phyloP scores from a whole-genome alignment of 2,797 vertebrate species.

The Halcyon smyrnensis region DNA sequence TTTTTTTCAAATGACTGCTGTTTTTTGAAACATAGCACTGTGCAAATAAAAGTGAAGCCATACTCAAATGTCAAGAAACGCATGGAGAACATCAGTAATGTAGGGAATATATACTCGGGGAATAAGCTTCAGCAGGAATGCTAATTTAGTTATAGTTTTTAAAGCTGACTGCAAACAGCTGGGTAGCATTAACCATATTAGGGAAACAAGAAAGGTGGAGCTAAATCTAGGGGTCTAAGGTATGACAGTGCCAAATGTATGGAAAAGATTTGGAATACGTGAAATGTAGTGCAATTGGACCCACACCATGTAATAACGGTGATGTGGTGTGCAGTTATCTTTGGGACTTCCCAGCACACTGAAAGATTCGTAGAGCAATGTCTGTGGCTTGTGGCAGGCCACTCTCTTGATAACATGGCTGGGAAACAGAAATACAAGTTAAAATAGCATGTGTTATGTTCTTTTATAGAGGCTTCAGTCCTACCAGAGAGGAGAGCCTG shows the following conservation, averaged over 20 bases:
- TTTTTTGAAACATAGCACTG: slow-evolving; percentile 57
- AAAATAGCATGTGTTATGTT: not conserved
- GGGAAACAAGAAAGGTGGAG: slow-evolving; percentile 74
- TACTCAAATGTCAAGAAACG: slow-evolving; percentile 64
- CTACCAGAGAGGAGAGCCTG: not conserved
- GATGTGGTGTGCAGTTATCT: not conserved
- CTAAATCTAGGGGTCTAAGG: slow-evolving; percentile 56
- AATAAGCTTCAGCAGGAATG: slow-evolving; percentile 69
- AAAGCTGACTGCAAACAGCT: slow-evolving; percentile 74
- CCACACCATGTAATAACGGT: not conserved
- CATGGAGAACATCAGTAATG: slow-evolving; percentile 61
- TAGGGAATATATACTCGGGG: slow-evolving; percentile 63
- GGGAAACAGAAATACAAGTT: slow-evolving; percentile 3
- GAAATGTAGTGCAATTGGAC: slow-evolving; percentile 34
- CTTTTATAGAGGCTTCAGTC: not conserved
- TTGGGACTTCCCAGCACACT: slow-evolving; percentile 27
- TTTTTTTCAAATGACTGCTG: not conserved
- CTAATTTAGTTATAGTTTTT: slow-evolving; percentile 73
- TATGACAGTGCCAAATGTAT: slow-evolving; percentile 73
- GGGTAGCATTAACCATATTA: slow-evolving; percentile 69
- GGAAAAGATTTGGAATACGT: slow-evolving; percentile 72
- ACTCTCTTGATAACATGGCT: not conserved
- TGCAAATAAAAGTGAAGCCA: slow-evolving; percentile 58
- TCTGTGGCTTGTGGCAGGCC: slow-evolving; percentile 44
- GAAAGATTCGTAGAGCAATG: not conserved